phyloP scores from a whole-genome alignment of 2,113 vertebrate genomes.

The Alligator sinensis region DNA sequence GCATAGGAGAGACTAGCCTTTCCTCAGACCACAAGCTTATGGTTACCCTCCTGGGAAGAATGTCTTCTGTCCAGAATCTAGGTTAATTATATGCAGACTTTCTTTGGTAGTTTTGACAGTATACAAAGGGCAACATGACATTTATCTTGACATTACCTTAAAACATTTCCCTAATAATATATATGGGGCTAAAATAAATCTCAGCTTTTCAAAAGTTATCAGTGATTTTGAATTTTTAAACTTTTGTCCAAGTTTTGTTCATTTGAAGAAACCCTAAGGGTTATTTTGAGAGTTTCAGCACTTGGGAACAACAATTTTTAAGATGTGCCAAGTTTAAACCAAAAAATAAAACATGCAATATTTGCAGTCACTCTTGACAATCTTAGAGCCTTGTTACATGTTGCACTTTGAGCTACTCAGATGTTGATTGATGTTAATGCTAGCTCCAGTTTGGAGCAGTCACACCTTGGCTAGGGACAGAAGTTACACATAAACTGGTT shows the following conservation, averaged over 20 bases:
- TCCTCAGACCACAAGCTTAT: neutral
- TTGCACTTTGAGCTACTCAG: too few species aligned
- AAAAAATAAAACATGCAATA: neutral
- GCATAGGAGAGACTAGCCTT: neutral
- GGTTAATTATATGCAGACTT: neutral
- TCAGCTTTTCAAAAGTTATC: neutral
- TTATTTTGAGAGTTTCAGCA: neutral
- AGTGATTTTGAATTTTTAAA: neutral
- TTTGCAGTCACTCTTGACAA: neutral
- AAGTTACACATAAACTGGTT: too few species aligned
- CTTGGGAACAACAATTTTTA: neutral
- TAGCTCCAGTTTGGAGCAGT: too few species aligned
- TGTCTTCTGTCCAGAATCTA: neutral
- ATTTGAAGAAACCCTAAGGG: neutral
- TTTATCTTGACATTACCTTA: conserved; percentile 3
- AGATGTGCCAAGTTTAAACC: neutral
- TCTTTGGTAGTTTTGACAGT: neutral
- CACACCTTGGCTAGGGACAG: too few species aligned
- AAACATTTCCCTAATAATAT: conserved; percentile 22
- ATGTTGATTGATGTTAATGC: too few species aligned
- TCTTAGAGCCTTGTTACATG: too few species aligned
- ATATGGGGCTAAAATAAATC: neutral
- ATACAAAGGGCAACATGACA: neutral
- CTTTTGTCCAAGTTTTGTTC: neutral
- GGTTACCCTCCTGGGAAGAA: neutral